phyloP scores from a whole-genome alignment of 2,113 vertebrate genomes.

The Coptodon rendalli region DNA sequence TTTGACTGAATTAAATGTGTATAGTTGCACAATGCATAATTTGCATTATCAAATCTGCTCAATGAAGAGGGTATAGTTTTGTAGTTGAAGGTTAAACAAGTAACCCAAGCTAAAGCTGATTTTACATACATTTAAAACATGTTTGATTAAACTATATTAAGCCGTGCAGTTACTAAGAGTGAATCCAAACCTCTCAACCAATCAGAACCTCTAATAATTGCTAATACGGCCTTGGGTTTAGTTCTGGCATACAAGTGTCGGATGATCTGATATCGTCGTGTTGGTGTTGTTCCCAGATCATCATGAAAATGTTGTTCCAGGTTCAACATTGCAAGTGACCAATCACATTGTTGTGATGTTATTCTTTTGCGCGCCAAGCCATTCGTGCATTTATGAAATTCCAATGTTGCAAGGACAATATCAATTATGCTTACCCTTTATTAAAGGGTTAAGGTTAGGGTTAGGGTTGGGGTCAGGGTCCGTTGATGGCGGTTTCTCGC shows the following conservation, averaged over 20 bases:
- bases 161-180: fast-evolving
- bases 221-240: background rate
- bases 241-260: background rate
- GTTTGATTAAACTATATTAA: background rate
- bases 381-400: no score
- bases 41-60: background rate
- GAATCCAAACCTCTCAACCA: background rate
- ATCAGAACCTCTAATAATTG: background rate
- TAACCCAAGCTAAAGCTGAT: background rate
- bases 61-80: background rate
- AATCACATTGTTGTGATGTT: no score
- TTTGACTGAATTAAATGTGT: fast-evolving
- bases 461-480: no score
- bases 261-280: no score
- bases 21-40: background rate
- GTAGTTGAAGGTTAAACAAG: background rate
- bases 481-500: no score
- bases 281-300: no score
- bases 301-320: no score
- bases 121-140: background rate
- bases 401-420: no score
- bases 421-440: no score
- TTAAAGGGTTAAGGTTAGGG: no score
- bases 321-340: no score
- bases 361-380: no score